Evolutionary conservation across 35 echinoderm and acorn worm species (phyloP), one percentile per base, ranked within the genome.

Genomic region (Ptychodera flava): DNA sequence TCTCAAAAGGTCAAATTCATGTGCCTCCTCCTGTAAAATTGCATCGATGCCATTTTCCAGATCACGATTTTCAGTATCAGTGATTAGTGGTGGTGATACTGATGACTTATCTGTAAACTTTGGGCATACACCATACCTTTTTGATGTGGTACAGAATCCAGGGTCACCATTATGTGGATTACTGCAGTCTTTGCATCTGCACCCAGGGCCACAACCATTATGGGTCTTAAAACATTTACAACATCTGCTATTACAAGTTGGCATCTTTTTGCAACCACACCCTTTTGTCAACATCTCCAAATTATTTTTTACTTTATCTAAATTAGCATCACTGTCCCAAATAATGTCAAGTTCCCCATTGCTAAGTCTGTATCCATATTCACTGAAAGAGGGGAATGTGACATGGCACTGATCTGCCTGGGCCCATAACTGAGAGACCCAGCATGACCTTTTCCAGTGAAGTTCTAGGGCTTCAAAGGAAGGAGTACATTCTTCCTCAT

Each of bases 401-500:
- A 22, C 45, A 22, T 64, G 6, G 22, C 22, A 64, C 45, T 64
- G 45, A 64, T 64, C 22, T 12, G 33, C 85, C 29, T 87, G 52
- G 29, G 30, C 33, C 85, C 85, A 87, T 1, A 87, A 53, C 28
- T 53, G 31, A 16, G 30, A 33, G 2, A 87, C 85, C 53, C 64
- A 77, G 29, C 85, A 87, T 79, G 76, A 79, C 34, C 37, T 79
- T n/a, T 76, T 76, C 64, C 85, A 87, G 85, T 87, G 85, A 32
- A 87, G 35, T 30, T 78, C 29, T 2, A 87, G 33, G 2, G 85
- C 1, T 78, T 31, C 34, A 36, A 78, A 78, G 32, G 85, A 87
- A 33, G 64, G 85, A 1, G 78, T 16, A 15, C 77, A 35, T 35
- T 87, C 85, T 78, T 87, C 85, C 76, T 87, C 85, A 36, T 87